These are phyloP conservation scores for Archilochus colubris DNA, from an alignment of 2,113 vertebrate genomes.

Conservation along the genomic window DNA sequence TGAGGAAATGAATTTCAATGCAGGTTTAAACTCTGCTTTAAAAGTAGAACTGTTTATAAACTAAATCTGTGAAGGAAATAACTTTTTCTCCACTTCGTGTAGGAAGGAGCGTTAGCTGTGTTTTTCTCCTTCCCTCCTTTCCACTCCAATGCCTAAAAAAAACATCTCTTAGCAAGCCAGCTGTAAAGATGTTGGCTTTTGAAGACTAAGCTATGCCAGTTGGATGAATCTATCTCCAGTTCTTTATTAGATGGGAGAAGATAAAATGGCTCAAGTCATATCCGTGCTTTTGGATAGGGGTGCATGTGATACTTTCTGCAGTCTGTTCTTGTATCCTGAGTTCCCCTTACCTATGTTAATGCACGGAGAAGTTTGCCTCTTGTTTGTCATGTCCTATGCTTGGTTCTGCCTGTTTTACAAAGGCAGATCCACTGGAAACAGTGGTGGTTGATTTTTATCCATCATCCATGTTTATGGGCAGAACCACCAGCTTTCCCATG, in stretches of 20 bases:
- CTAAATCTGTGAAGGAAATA: constrained; percentile 15
- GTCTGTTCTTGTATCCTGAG: not conserved
- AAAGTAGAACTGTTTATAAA: not conserved
- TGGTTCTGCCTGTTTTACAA: not conserved
- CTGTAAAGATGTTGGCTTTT: constrained; percentile 9
- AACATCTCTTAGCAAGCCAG: not conserved
- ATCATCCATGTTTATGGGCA: not conserved
- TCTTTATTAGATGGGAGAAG: not conserved
- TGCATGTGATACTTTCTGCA: not conserved
- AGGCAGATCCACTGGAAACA: not conserved
- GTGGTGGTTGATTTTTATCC: not conserved
- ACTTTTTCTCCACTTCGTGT: not conserved
- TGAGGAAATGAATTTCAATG: not conserved
- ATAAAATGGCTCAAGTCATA: not conserved
- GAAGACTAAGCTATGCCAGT: not conserved
- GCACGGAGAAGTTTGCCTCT: not conserved
- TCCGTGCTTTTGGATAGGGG: not conserved
- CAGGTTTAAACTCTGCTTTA: not conserved
- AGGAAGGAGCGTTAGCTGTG: not conserved
- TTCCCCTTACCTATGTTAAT: not conserved
- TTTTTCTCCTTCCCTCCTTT: constrained; percentile 33
- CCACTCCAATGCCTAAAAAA: constrained; percentile 6
- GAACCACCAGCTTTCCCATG: not conserved
- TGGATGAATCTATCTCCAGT: not conserved
- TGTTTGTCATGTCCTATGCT: fast-evolving